Evolutionary conservation across 2,888 invertebrate species (phyloP), one percentile per base, ranked within the genome.

Genomic region (Gerosis bhagava): DNA sequence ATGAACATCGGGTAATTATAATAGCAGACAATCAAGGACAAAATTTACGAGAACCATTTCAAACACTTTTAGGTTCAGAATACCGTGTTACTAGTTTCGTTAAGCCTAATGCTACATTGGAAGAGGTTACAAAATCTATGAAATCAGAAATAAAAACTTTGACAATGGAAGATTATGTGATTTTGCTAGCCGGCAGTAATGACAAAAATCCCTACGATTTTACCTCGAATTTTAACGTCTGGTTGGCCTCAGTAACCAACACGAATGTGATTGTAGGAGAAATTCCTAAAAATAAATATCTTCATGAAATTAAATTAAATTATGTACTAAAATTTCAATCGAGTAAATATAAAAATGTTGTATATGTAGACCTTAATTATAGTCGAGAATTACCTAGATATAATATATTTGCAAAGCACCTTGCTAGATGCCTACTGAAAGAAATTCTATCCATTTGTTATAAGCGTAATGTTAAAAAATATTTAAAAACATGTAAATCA

Each of bases 271-370:
- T 32, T 11, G 29, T 40, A 15, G 7, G 29, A 1, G 40, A 40
- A 29, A 29, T 40, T 10, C 13, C 21, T 26, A 8, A 21, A 7
- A 40, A 29, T 28, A 12, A 6, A n/a, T 28, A 28, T 17, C 17
- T 40, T 2, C 15, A 40, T 40, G 40, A 17, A 21, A 21, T 19
- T 6, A 40, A 40, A 21, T 21, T 40, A n/a, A 40, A 29, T 12
- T 40, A 40, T 10, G 2, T 22, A 19, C 21, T 41, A 15, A 31
- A 8, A 22, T 31, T 31, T 10, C n/a, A 19, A 15, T 22, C 22
- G 8, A 22, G 16, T 29, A 41, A 21, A 15, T 15, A 36, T 10
- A n/a, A 22, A 2, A 36, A 36, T 15, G 13, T n/a, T 5, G 11
- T 6, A 5, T 36, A n/a, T 10, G 21, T 36, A 2, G 36, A 36